Evolutionary conservation across 1,140 invertebrate species (phyloP), one percentile per base, ranked within the genome.

Genomic region (Rhopalosiphum padi): DNA sequence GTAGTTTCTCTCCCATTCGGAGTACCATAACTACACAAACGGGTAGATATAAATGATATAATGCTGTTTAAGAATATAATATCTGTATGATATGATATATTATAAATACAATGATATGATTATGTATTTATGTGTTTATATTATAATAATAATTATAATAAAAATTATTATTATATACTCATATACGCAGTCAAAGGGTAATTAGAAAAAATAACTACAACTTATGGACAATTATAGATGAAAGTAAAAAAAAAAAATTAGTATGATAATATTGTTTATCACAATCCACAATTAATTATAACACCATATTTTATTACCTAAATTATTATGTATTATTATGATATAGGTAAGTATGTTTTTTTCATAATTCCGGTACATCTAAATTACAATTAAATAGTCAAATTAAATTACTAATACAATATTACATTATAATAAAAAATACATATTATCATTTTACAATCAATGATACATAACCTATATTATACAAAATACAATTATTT

Each of bases 401-500:
- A n/a, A 15, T 77, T 18, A n/a, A 35, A 77, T 68, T 21, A 77
- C 15, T n/a, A 77, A 77, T n/a, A 68, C 11, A n/a, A 15, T n/a
- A 77, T 77, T 77, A n/a, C 11, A n/a, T n/a, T 35, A n/a, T 18
- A 77, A n/a, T n/a, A 77, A n/a, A 77, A 77, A 77, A n/a, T 77
- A 68, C 60, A 68, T 68, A n/a, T 68, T 68, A n/a, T 15, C 30
- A n/a, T 77, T 77, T 77, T n/a, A 77, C 23, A n/a, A 77, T 77
- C 60, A n/a, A 77, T n/a, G 60, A 77, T 77, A 77, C 5, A 51
- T 51, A 51, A 3, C 60, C n/a, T n/a, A 77, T 6, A 35, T n/a
- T 77, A 77, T 77, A 77, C 60, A 77, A 77, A 77, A 77, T 77
- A 35, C 30, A 77, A 77, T 77, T n/a, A 77, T 77, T 77, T 77